Evolutionary conservation across 2,113 vertebrate species (phyloP).

Genomic region (Dipodomys stephensi): DNA sequence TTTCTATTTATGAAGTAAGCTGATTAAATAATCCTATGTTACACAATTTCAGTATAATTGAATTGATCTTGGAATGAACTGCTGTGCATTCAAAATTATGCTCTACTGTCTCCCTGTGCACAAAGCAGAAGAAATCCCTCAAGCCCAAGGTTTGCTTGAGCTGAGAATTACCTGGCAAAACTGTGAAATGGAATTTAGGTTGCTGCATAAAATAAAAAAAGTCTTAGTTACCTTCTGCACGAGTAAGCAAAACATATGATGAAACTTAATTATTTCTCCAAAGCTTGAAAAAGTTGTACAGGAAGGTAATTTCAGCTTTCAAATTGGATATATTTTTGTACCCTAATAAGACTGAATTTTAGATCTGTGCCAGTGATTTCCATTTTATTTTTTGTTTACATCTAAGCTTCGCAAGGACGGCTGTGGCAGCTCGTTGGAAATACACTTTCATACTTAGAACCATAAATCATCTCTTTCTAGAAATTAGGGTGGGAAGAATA

Average conservation of each 20-base stretch:
- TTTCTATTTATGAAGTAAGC: slow-evolving; percentile 81
- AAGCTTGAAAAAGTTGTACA: slow-evolving; percentile 74
- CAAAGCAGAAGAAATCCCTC: slow-evolving; percentile 86
- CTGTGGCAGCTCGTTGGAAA: slow-evolving; percentile 79
- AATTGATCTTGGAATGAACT: slow-evolving; percentile 85
- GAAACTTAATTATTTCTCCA: slow-evolving; percentile 82
- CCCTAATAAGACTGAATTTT: slow-evolving; percentile 83
- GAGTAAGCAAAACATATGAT: slow-evolving; percentile 81
- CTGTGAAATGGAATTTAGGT: slow-evolving; percentile 86
- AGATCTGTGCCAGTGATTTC: slow-evolving; percentile 81
- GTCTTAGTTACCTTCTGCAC: slow-evolving; percentile 80
- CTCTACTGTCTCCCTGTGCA: slow-evolving; percentile 81
- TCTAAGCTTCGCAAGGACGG: slow-evolving; percentile 79
- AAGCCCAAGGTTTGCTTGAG: slow-evolving; percentile 82
- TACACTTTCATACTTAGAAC: slow-evolving; percentile 77
- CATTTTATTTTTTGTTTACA: slow-evolving; percentile 83
- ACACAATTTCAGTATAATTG: slow-evolving; percentile 80
- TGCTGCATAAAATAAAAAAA: slow-evolving; percentile 66
- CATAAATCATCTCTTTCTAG: slow-evolving; percentile 77
- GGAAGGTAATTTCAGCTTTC: slow-evolving; percentile 80
- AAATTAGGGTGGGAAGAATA: slow-evolving; percentile 82
- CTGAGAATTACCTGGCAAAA: slow-evolving; percentile 86
- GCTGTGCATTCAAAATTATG: slow-evolving; percentile 84
- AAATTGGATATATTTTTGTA: slow-evolving; percentile 82
- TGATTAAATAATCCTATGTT: slow-evolving; percentile 85